Base-by-base conservation (phyloP, 92 coral and sea anemone genomes). In the Zoanthus sansibaricus region DNA sequence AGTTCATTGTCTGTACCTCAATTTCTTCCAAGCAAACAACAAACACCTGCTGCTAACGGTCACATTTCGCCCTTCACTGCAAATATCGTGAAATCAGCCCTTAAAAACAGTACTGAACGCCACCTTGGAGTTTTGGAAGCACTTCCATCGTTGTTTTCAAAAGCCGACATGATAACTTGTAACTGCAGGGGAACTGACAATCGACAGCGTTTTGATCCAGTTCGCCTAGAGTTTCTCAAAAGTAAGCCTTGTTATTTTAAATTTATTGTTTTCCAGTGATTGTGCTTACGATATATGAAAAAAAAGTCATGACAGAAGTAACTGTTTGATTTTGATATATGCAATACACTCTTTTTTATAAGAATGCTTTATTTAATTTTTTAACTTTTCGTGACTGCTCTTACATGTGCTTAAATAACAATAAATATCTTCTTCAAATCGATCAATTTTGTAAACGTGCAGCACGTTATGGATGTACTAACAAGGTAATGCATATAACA, bases 51-150 rank as follows among this genome's bases (percentile, higher is more conserved):
- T 58, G 66, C 66, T 58, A 58, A 58, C 18, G 66, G 66, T 15
- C 66, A 17, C 66, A 11, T 58, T 58, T 58, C 66, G 17, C 66
- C 51, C 17, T 71, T 71, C 9, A 11, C 47, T 13, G 76, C 76
- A 7, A 71, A 15, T 71, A 45, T 71, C 42, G 74, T 71, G n/a
- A 13, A 12, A 25, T 33, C 76, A 12, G 21, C 76, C 9, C 76
- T 71, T 32, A 33, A 71, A 11, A 71, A 71, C 51, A 45, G 49
- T 20, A 11, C 20, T 32, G 51, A 71, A 37, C 76, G 76, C 47
- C 76, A 71, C 49, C 76, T 71, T 11, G 76, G 49, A 12, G 76
- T 71, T 12, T 20, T 71, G 45, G 76, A 71, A 11, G 76, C 76
- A 13, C 51, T 71, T n/a, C 51, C 49, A 71, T 48, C 48, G 9